Base-by-base conservation (phyloP, 2,113 vertebrate species). In the Sula dactylatra region DNA sequence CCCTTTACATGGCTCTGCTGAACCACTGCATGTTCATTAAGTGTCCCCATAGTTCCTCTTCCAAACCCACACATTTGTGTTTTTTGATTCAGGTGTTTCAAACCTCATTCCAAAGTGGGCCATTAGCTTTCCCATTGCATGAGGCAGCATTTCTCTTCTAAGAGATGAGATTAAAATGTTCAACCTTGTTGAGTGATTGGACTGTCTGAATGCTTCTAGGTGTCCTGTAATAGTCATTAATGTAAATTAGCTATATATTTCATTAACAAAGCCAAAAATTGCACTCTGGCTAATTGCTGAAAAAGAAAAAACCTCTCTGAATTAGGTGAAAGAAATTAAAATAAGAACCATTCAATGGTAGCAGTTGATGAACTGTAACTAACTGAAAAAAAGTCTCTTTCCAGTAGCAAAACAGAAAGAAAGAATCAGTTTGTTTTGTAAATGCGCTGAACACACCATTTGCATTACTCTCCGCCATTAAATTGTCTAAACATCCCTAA, bases 241-340 rank as follows among this genome's bases (percentile, higher is more conserved):
- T 86, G 95, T 76, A 88, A 91, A 96, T 96, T 84, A 97, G 69
- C 94, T 96, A 81, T 86, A 9, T 94, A 79, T 97, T 97, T 95
- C 82, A 95, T 94, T 97, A 97, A 64, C 77, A 72, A 74, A 96
- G 73, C 45, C 73, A 72, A 94, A 97, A 82, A 72, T 92, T 88
- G 82, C 26, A 70, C 86, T 90, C 82, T 97, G 90, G 59, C 88
- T n/a, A 56, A 90, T 76, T 81, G 89, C 85, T 73, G 78, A 65
- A 86, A 97, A 90, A 80, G 56, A 50, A 71, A 42, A 84, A 96
- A 62, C 47, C 67, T 95, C 84, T 44, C 78, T 92, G 97, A 96
- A 96, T 97, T 92, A 94, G 83, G 97, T 95, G 91, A 95, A 96
- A 93, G 94, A 94, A 97, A 97, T 94, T 97, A 96, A 95, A 98